Evolutionary conservation across 2,888 invertebrate species (phyloP).

Genomic region (Rapana venosa): DNA sequence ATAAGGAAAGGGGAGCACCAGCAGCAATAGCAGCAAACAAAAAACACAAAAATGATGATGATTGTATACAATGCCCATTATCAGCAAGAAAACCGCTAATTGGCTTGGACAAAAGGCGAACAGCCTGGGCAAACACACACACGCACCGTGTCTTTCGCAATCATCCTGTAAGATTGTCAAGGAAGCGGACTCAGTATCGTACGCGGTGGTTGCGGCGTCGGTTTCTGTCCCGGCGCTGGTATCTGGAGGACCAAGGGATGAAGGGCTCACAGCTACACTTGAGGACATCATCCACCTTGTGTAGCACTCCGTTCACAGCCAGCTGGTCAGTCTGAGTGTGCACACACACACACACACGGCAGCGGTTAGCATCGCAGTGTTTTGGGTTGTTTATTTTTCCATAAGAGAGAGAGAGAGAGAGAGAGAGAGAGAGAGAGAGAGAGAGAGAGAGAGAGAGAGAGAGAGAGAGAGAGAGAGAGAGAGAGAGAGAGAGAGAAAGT

Average conservation of each 20-base stretch:
- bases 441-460: neutral
- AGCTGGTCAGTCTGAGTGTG: slow-evolving; percentile 2
- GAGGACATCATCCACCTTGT: slow-evolving; percentile 64
- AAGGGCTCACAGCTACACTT: slow-evolving; percentile 52
- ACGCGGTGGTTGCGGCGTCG: slow-evolving; percentile 39
- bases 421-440: neutral
- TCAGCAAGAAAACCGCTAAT: too few species aligned
- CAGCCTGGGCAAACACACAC: too few species aligned
- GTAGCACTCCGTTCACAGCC: slow-evolving; percentile 53
- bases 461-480: neutral
- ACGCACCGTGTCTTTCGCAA: too few species aligned
- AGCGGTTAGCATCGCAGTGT: too few species aligned
- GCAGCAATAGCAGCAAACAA: too few species aligned
- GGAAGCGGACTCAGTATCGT: slow-evolving; percentile 9
- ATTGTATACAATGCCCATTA: too few species aligned
- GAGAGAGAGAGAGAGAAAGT: neutral
- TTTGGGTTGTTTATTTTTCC: too few species aligned
- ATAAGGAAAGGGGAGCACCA: too few species aligned
- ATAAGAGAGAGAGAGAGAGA: neutral
- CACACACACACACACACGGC: neutral
- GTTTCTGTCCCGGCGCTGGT: slow-evolving; percentile 31
- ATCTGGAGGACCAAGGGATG: slow-evolving; percentile 33
- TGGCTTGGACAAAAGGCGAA: too few species aligned
- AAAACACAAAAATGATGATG: too few species aligned
- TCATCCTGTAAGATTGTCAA: too few species aligned